phyloP scores from a whole-genome alignment of 2,888 invertebrate genomes.

The Dicycla oo region DNA sequence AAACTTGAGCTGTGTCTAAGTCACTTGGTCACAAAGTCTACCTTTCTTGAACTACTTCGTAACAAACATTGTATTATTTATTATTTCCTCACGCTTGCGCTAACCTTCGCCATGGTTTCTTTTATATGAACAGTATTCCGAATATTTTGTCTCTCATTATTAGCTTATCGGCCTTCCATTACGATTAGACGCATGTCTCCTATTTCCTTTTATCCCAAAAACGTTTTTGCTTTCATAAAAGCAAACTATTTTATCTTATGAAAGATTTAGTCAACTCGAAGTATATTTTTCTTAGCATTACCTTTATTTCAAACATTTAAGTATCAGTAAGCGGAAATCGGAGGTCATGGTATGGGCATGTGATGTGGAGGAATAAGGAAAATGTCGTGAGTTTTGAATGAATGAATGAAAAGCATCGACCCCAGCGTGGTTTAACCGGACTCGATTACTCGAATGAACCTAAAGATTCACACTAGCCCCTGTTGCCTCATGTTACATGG shows the following conservation, averaged over 20 bases:
- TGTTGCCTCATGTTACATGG: no score
- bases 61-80: no score
- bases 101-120: not conserved
- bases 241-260: conserved; percentile 20
- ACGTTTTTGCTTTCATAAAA: conserved; percentile 11
- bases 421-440: no score
- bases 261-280: not conserved
- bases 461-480: no score
- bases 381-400: no score
- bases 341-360: no score
- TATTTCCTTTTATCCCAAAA: conserved; percentile 11
- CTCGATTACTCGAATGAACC: no score
- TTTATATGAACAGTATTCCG: not conserved
- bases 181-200: not conserved
- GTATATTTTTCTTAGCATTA: not conserved
- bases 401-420: no score
- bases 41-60: no score
- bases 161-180: conserved; percentile 15
- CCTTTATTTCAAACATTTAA: not conserved
- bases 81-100: not conserved
- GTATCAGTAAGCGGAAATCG: not conserved
- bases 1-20: not conserved
- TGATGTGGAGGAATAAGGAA: no score
- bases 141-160: conserved; percentile 2
- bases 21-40: no score